Percentiles rank a stretch among this genome's conserved stretches.
Evolutionary conservation across 2,797 vertebrate genomes (phyloP).

Genomic region (Eptatretus atami): DNA sequence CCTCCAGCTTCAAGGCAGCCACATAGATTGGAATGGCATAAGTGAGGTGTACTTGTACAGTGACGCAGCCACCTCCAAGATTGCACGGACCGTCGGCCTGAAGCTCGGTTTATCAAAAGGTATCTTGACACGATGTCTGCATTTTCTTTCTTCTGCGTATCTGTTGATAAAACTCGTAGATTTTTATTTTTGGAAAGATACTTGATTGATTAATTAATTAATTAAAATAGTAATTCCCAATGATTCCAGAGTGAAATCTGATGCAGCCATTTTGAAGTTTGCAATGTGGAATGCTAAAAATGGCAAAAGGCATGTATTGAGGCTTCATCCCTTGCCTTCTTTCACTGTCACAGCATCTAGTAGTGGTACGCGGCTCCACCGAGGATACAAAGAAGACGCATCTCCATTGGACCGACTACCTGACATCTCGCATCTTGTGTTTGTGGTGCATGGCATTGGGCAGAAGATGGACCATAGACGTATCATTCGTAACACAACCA

Average conservation of each 20-base stretch:
- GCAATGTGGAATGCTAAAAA: too few relatives aligned
- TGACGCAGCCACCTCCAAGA: constrained; percentile 89
- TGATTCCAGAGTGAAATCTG: too few relatives aligned
- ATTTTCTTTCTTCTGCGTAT: too few relatives aligned
- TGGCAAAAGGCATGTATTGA: too few relatives aligned
- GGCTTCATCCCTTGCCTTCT: too few relatives aligned
- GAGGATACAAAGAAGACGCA: constrained; percentile 87
- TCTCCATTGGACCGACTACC: constrained; percentile 70
- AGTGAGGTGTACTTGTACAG: constrained; percentile 94
- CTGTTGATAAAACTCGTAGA: too few relatives aligned
- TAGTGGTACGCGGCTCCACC: constrained; percentile 71
- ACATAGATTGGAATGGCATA: constrained; percentile 86
- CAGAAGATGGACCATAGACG: constrained; percentile 99
- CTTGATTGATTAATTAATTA: too few relatives aligned
- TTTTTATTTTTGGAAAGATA: too few relatives aligned
- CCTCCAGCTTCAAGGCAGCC: constrained; percentile 62
- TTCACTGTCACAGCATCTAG: constrained; percentile 34
- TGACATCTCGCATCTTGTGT: constrained; percentile 69
- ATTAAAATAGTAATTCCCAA: too few relatives aligned
- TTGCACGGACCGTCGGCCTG: constrained; percentile 73
- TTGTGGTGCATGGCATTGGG: constrained; percentile 88
- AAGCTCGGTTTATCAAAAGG: constrained; percentile 97
- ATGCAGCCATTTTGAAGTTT: too few relatives aligned
- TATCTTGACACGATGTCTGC: constrained; percentile 15
- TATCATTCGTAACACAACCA: constrained; percentile 93